Evolutionary conservation across 2,797 vertebrate species (phyloP).

Genomic region (Ctenosaura bakeri): DNA sequence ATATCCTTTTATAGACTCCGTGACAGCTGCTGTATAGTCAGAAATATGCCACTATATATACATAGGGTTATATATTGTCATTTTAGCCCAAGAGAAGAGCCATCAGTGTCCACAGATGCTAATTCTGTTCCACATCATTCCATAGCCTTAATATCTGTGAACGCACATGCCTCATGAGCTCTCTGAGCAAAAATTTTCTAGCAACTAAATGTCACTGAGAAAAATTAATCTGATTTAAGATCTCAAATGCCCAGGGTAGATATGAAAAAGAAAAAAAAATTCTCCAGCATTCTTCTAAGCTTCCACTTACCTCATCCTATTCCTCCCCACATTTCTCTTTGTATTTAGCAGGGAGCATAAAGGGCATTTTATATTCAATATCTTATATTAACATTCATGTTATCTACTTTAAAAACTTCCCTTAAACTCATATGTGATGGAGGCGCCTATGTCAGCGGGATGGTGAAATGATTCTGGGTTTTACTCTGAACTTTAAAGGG

Average conservation of each 20-base stretch:
- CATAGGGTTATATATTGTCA: slow-evolving; percentile 27
- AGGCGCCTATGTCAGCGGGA: no score
- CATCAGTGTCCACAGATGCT: slow-evolving; percentile 22
- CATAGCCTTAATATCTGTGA: slow-evolving; percentile 28
- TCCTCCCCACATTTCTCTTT: background rate
- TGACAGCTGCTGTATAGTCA: slow-evolving; percentile 36
- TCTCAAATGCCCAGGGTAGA: background rate
- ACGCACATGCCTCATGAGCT: background rate
- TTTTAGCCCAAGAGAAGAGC: slow-evolving; percentile 29
- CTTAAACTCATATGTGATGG: background rate
- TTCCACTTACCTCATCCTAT: no score
- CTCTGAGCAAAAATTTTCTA: background rate
- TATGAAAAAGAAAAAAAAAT: background rate
- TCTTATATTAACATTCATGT: background rate
- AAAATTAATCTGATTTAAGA: background rate
- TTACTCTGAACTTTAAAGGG: no score
- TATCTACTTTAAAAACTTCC: no score
- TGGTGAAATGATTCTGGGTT: no score
- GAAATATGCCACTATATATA: slow-evolving; percentile 29
- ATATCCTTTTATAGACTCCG: slow-evolving; percentile 26
- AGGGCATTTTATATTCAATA: background rate
- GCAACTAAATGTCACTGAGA: slow-evolving; percentile 6
- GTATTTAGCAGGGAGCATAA: background rate
- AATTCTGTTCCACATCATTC: slow-evolving; percentile 25
- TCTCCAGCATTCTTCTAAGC: background rate